A percentile compares a stretch with the other conserved stretches of the same genome.
phyloP scores from a whole-genome alignment of 2,888 invertebrate species.

The Tetragonula carbonaria region DNA sequence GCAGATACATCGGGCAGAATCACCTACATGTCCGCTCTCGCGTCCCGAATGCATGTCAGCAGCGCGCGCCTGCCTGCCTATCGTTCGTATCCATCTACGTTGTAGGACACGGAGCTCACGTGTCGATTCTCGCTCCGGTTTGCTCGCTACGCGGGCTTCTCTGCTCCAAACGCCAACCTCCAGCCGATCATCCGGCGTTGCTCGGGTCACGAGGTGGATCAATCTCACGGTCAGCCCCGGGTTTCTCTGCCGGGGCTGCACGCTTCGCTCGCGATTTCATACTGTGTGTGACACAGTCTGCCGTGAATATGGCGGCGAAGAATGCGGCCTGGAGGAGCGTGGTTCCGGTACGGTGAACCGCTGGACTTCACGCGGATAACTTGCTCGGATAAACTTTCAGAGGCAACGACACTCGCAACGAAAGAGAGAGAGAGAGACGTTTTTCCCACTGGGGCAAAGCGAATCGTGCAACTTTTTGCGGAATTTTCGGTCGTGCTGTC shows the following conservation, averaged over 20 bases:
- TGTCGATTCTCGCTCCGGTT: conserved; percentile 70
- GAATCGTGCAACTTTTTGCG: background rate
- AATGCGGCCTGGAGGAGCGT: conserved; percentile 55
- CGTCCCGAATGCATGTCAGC: conserved; percentile 56
- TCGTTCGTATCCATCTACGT: conserved; percentile 68
- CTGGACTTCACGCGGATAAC: conserved; percentile 57
- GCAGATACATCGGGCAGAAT: conserved; percentile 44
- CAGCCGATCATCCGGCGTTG: too few species aligned
- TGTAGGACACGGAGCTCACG: conserved; percentile 62
- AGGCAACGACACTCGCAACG: conserved; percentile 59
- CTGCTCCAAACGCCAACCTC: background rate
- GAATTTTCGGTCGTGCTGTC: background rate
- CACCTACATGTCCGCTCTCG: conserved; percentile 41
- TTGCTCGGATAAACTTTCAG: conserved; percentile 62
- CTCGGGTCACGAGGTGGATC: conserved; percentile 66
- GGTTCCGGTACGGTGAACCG: conserved; percentile 61
- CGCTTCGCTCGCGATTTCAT: conserved; percentile 35
- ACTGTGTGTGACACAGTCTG: conserved; percentile 57
- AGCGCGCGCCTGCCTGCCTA: conserved; percentile 39
- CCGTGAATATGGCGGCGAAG: conserved; percentile 57
- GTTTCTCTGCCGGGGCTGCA: conserved; percentile 21
- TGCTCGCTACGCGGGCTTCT: conserved; percentile 34
- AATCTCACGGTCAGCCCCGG: conserved; percentile 49
- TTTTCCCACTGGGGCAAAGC: conserved; percentile 32
- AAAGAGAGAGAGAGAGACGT: conserved; percentile 30